Percentiles rank a stretch among this genome's conserved stretches.
phyloP scores from a whole-genome alignment of 2,888 invertebrate species.

The Troglohyphantes excavatus region DNA sequence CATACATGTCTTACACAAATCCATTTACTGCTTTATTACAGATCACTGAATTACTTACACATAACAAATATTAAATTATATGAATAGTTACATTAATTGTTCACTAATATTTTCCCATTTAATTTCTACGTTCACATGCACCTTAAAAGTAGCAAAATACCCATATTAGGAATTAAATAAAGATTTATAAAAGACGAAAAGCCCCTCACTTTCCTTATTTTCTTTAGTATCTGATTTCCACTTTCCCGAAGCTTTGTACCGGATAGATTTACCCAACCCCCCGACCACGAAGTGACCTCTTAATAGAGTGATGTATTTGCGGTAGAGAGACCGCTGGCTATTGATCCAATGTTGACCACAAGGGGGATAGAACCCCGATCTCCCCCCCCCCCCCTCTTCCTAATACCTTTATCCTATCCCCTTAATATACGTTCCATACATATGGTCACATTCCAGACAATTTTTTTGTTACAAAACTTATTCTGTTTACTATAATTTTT shows the following conservation, averaged over 20 bases:
- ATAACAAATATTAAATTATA: too few species aligned
- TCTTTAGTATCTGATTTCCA: neutral
- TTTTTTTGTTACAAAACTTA: too few species aligned
- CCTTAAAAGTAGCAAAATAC: too few species aligned
- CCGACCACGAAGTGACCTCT: constrained; percentile 57
- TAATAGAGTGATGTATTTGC: constrained; percentile 51
- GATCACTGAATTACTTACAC: too few species aligned
- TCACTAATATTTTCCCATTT: too few species aligned
- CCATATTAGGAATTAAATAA: too few species aligned
- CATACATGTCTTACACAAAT: too few species aligned
- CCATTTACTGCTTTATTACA: too few species aligned
- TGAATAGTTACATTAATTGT: too few species aligned
- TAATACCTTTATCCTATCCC: neutral
- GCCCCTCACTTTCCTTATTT: neutral
- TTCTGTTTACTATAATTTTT: too few species aligned
- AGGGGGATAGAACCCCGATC: neutral
- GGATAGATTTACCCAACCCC: neutral
- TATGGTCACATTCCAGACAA: neutral
- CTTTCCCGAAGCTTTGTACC: neutral
- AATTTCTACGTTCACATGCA: too few species aligned
- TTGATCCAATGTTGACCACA: constrained; percentile 63
- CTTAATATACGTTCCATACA: neutral
- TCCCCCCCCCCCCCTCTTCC: neutral
- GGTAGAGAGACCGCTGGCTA: constrained; percentile 28
- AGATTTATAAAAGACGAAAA: neutral